These are phyloP conservation scores for Setophaga kirtlandii DNA, from an alignment of 2,113 vertebrate genomes.

Conservation along the genomic window DNA sequence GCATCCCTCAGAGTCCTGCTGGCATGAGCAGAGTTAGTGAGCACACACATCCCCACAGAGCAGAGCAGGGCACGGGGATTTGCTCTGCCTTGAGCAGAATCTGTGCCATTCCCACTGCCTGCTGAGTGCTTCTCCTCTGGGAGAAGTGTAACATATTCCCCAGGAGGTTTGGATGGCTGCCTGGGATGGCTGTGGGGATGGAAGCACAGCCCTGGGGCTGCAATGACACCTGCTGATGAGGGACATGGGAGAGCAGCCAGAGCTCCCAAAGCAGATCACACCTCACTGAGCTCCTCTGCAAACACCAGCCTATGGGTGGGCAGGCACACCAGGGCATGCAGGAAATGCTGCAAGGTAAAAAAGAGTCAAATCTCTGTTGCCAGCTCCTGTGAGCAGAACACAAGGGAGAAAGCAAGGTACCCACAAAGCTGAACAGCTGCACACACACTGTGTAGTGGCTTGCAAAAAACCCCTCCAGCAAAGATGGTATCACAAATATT, in stretches of 20 bases:
- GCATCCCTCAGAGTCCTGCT: not conserved
- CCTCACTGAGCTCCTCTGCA: not conserved
- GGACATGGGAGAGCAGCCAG: not conserved
- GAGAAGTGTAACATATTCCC: not conserved
- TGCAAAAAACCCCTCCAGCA: not conserved
- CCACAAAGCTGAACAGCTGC: not conserved
- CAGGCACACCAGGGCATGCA: not conserved
- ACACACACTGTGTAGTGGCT: not conserved
- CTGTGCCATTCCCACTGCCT: not conserved
- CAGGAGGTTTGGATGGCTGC: not conserved
- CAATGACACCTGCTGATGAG: not conserved
- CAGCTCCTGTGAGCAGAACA: not conserved
- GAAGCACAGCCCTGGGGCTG: not conserved
- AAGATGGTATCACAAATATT: not conserved
- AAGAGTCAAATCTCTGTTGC: not conserved
- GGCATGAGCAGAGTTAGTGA: not conserved
- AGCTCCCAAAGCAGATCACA: not conserved
- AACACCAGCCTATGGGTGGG: not conserved
- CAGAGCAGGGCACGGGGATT: not conserved
- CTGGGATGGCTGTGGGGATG: not conserved
- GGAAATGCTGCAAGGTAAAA: not conserved
- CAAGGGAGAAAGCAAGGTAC: not conserved
- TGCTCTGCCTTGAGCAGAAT: not conserved
- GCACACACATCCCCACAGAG: fast-evolving
- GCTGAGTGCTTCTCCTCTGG: not conserved